A percentile compares a stretch with the other conserved stretches of the same genome.
Evolutionary conservation across 2,797 vertebrate genomes (phyloP).

Genomic region (Periparus ater): DNA sequence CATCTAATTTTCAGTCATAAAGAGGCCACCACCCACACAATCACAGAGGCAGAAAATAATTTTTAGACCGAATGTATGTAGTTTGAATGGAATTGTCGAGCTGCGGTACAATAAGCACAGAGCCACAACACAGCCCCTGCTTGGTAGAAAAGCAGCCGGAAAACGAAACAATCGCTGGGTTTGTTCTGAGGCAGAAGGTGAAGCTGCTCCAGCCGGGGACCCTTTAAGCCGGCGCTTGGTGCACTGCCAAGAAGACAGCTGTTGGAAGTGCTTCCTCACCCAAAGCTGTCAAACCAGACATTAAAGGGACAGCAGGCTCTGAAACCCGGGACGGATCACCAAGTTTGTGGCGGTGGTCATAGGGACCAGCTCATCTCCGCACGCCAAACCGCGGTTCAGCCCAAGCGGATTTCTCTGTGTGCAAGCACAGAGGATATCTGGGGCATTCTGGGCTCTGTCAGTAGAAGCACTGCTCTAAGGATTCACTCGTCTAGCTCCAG

Average conservation of each 20-base stretch:
- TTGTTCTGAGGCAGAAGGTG: constrained; percentile 80
- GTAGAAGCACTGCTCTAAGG: neutral
- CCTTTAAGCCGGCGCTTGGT: constrained; percentile 91
- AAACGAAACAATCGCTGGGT: constrained; percentile 79
- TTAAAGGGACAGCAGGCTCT: constrained; percentile 81
- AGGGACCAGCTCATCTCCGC: neutral
- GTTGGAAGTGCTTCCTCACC: constrained; percentile 91
- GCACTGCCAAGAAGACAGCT: constrained; percentile 96
- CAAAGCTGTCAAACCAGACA: constrained; percentile 90
- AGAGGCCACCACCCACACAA: neutral
- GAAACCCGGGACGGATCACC: constrained; percentile 39
- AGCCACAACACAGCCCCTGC: constrained; percentile 4
- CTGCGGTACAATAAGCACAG: neutral
- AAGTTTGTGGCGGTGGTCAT: constrained; percentile 24
- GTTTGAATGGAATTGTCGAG: neutral
- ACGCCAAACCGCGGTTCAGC: neutral
- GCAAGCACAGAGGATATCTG: too few relatives aligned
- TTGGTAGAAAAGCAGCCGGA: constrained; percentile 65
- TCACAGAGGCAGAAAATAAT: neutral
- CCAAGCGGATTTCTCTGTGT: neutral
- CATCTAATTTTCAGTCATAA: neutral
- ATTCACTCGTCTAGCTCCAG: neutral
- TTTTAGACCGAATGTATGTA: neutral
- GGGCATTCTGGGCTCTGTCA: neutral
- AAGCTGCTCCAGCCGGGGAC: constrained; percentile 84